Base-by-base conservation (phyloP, 2,113 vertebrate genomes). In the Zootoca vivipara region DNA sequence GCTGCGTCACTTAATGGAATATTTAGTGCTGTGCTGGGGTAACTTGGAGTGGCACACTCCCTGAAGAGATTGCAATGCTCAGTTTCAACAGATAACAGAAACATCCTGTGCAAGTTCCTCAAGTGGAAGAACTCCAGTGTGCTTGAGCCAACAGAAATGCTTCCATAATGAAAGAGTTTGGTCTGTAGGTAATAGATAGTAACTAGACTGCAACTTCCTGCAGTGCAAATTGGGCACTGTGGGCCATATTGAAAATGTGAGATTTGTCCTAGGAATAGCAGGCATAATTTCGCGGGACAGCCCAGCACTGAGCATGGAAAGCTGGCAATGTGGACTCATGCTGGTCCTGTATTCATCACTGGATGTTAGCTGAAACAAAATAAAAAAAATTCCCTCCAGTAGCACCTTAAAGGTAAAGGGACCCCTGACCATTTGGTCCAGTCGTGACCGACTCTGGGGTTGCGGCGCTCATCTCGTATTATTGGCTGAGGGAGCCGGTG, bases 71-170 rank as follows among this genome's bases (percentile, higher is more conserved):
- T 93, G 10, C 5, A 73, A 64, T 52, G 8, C 3, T 90, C 87
- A 69, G 74, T 87, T 92, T 12, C 67, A 33, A 35, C 64, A 90
- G 5, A 65, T 2, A n/a, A 82, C 35, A 83, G 26, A 33, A 90
- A 72, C 89, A 46, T 58, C 65, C 52, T 82, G 72, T 2, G 77
- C 88, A 91, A 56, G 84, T 93, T 93, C 46, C 65, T 38, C n/a
- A 70, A 28, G 16, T 38, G 69, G 24, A 75, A 70, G 40, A 82
- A 83, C 5, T 77, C 75, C 30, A 38, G 52, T 2, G 12, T 56
- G 13, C 52, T 2, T 56, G 6, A 81, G 12, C 30, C 64, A 35
- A n/a, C 33, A 65, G 26, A 33, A 67, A 33, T 58, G 5, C 7
- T 73, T 83, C 78, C 87, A 88, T 85, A 88, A 81, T 85, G 85